Conservation (phyloP, 2,888 invertebrate species). For the Tetrapedia diversipes region DNA sequence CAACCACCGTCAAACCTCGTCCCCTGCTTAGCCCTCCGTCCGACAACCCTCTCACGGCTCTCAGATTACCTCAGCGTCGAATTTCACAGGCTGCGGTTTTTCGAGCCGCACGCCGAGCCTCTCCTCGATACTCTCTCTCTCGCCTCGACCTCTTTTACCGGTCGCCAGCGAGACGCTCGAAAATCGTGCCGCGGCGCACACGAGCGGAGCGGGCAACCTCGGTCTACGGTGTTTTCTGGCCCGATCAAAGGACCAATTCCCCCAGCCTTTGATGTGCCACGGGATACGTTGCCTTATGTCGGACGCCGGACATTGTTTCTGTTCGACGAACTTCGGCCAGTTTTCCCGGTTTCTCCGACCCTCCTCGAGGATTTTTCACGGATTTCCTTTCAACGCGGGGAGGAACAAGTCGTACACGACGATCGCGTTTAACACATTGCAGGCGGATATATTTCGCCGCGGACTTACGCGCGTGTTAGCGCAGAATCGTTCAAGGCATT, state of each 20-base stretch:
- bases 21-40: conserved; percentile 57
- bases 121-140: conserved; percentile 49
- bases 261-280: conserved; percentile 35
- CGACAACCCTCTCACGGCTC: conserved; percentile 69
- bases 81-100: conserved; percentile 69
- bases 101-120: conserved; percentile 57
- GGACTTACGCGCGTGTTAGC: no score
- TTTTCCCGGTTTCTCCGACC: background rate
- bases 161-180: conserved; percentile 47
- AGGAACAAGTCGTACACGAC: no score
- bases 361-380: no score
- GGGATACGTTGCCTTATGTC: conserved; percentile 18
- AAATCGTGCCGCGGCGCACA: conserved; percentile 49
- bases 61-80: conserved; percentile 70
- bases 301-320: background rate
- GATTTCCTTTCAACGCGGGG: no score
- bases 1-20: conserved; percentile 57
- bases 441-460: no score
- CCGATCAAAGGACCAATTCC: conserved; percentile 52
- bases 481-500: no score
- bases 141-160: conserved; percentile 52
- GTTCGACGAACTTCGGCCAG: background rate
- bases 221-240: conserved; percentile 15
- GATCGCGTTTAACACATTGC: no score
- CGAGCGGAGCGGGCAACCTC: background rate